A percentile compares a stretch with the other conserved stretches of the same genome.
These are phyloP conservation scores for Carassius gibelio DNA, from an alignment of 2,113 vertebrate genomes.

Conservation along the genomic window DNA sequence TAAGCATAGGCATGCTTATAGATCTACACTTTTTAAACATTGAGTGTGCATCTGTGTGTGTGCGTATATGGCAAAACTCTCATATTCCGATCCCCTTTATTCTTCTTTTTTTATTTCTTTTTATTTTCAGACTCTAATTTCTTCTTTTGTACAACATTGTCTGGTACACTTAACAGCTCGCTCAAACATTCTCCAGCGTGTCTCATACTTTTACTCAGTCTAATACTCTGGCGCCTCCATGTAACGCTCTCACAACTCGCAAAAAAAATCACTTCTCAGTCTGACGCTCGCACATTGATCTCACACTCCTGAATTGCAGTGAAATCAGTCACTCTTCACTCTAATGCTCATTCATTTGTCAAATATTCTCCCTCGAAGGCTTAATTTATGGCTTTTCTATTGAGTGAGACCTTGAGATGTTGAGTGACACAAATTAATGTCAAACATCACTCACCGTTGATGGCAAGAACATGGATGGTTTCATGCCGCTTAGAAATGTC, in stretches of 20 bases:
- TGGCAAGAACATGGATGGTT: not conserved
- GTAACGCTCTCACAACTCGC: constrained; percentile 18
- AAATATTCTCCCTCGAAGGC: not conserved
- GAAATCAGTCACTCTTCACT: not conserved
- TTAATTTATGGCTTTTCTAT: constrained; percentile 35
- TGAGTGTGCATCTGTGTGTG: not conserved
- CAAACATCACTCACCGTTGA: not conserved
- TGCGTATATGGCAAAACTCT: not conserved
- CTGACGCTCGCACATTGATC: constrained; percentile 29
- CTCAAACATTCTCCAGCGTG: not conserved
- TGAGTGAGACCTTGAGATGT: constrained; percentile 24
- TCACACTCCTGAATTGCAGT: constrained; percentile 16
- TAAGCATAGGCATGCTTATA: not conserved
- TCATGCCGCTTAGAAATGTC: not conserved
- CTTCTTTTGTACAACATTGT: not conserved
- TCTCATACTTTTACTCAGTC: not conserved
- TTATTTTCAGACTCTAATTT: not conserved
- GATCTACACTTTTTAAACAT: not conserved
- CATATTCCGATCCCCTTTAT: not conserved
- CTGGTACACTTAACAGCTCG: constrained; percentile 14
- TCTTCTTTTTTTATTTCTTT: not conserved
- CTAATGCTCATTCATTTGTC: constrained; percentile 28
- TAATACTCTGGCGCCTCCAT: constrained; percentile 31
- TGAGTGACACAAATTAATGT: constrained; percentile 37
- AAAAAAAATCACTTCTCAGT: constrained; percentile 20